phyloP scores from a whole-genome alignment of 2,113 vertebrate genomes.

The Apeltes quadracus region DNA sequence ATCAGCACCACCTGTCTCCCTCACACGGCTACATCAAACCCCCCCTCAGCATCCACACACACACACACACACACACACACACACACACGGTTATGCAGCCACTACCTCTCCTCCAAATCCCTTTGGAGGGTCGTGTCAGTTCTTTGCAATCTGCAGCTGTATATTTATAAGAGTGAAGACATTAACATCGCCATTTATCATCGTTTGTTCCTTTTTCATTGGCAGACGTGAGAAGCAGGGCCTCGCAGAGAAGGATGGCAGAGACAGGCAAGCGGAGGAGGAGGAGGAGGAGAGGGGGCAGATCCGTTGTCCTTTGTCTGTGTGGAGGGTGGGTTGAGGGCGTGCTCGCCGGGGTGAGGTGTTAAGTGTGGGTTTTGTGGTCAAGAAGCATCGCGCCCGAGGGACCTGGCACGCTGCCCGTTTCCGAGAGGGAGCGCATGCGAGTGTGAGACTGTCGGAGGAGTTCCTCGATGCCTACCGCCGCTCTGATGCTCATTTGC shows the following conservation, averaged over 20 bases:
- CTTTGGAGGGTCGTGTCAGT: constrained; percentile 78
- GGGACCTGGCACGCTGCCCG: constrained; percentile 42
- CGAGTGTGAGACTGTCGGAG: constrained; percentile 4
- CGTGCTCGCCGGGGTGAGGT: constrained; percentile 73
- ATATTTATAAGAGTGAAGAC: constrained; percentile 89
- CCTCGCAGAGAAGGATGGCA: constrained; percentile 11
- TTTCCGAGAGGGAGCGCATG: background rate
- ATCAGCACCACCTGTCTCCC: constrained; percentile 95
- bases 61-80: constrained; percentile 39
- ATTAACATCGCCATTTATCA: constrained; percentile 93
- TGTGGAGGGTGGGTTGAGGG: constrained; percentile 41
- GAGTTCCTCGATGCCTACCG: background rate
- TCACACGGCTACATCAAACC: constrained; percentile 64
- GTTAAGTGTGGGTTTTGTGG: constrained; percentile 62
- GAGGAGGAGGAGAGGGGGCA: constrained; percentile 9
- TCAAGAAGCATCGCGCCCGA: constrained; percentile 38
- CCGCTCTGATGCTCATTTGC: background rate
- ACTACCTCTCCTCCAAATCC: constrained; percentile 51
- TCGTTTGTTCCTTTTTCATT: constrained; percentile 81
- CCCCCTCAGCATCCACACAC: constrained; percentile 43
- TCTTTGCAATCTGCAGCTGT: constrained; percentile 84
- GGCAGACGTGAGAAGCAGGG: constrained; percentile 55
- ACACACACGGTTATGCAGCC: constrained; percentile 20
- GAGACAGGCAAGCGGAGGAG: constrained; percentile 9
- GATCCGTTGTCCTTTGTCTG: constrained; percentile 44